Conservation (phyloP, 2,888 invertebrate species). For the Gastrophysa polygoni region DNA sequence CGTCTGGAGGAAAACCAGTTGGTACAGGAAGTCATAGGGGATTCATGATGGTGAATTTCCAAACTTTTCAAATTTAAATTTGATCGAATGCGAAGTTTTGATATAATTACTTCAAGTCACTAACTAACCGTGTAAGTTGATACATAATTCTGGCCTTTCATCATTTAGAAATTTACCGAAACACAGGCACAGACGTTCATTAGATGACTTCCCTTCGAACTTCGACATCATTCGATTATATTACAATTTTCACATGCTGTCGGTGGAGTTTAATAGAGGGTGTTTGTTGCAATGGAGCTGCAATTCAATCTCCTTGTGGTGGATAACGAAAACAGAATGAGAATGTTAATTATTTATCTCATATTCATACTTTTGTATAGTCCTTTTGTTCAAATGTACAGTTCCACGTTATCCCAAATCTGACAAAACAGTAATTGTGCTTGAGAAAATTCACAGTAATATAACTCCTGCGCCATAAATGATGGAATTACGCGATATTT, state of each 20-base stretch:
- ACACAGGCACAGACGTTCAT: slow-evolving; percentile 19
- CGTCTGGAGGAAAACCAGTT: too few relatives aligned
- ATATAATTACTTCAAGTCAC: slow-evolving; percentile 32
- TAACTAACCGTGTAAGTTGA: slow-evolving; percentile 32
- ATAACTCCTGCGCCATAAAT: too few relatives aligned
- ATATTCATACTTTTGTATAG: too few relatives aligned
- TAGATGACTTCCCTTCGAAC: slow-evolving; percentile 14
- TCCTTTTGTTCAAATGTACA: too few relatives aligned
- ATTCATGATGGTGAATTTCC: slow-evolving; percentile 1
- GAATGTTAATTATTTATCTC: too few relatives aligned
- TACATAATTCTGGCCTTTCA: slow-evolving; percentile 33
- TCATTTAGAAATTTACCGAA: slow-evolving; percentile 30
- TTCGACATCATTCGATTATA: slow-evolving; percentile 27
- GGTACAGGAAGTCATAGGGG: neutral
- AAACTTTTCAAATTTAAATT: slow-evolving; percentile 25
- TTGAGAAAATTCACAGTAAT: too few relatives aligned
- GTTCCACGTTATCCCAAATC: too few relatives aligned
- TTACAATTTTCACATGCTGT: slow-evolving; percentile 15
- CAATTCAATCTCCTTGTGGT: too few relatives aligned
- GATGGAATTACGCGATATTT: too few relatives aligned
- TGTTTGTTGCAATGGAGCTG: too few relatives aligned
- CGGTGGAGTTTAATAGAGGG: neutral
- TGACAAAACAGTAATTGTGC: too few relatives aligned
- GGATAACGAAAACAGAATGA: too few relatives aligned
- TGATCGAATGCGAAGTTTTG: slow-evolving; percentile 27